Percentiles rank a stretch among this genome's conserved stretches.
phyloP scores from a whole-genome alignment of 2,797 vertebrate genomes.

The Streptopelia turtur region DNA sequence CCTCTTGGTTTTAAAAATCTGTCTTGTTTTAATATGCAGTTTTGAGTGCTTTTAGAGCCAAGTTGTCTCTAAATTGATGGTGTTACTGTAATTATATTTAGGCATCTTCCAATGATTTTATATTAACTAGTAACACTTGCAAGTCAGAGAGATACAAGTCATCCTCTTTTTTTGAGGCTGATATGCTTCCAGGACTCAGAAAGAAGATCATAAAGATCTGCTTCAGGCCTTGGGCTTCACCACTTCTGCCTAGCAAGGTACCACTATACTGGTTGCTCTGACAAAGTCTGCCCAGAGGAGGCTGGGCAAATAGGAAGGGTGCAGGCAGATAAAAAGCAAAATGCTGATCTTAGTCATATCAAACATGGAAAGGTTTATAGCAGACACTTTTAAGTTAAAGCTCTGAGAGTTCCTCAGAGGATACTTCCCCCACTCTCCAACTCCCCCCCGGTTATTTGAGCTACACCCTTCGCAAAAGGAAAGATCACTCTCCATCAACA shows the following conservation, averaged over 20 bases:
- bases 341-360: background rate
- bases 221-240: background rate
- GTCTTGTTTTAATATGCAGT: background rate
- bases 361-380: background rate
- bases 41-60: background rate
- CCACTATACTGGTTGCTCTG: accelerated
- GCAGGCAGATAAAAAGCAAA: background rate
- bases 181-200: background rate
- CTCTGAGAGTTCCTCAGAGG: background rate
- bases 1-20: background rate
- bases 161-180: background rate
- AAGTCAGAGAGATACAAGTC: background rate
- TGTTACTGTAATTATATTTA: background rate
- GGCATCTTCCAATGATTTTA: background rate
- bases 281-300: background rate
- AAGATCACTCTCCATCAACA: background rate
- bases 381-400: background rate
- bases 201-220: background rate
- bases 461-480: background rate
- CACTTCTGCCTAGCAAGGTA: background rate
- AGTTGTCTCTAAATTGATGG: background rate
- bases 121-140: background rate
- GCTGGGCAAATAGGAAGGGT: background rate
- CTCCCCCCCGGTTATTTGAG: background rate
- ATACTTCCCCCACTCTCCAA: background rate